Conservation (phyloP, 2,113 vertebrate species). For the Etheostoma spectabile region DNA sequence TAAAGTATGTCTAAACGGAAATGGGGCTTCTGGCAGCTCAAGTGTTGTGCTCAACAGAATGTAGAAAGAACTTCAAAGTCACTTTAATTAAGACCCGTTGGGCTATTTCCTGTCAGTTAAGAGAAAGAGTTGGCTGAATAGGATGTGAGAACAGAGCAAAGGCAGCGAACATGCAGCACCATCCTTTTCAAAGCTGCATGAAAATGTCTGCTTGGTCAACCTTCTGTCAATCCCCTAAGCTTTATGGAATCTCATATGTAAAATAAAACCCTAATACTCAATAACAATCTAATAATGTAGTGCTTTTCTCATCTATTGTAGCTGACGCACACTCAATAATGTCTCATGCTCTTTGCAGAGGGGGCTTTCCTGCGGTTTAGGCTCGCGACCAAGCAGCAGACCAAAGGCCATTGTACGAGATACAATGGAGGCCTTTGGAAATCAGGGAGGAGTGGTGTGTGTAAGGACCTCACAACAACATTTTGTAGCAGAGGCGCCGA, state of each 20-base stretch:
- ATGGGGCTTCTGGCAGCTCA: not conserved
- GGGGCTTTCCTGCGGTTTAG: conserved; percentile 70
- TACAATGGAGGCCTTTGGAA: conserved; percentile 75
- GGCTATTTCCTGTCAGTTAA: conserved; percentile 50
- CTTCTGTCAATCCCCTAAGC: conserved; percentile 27
- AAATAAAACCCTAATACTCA: conserved; percentile 44
- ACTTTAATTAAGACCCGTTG: conserved; percentile 61
- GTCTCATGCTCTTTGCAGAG: conserved; percentile 38
- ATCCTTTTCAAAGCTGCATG: conserved; percentile 35
- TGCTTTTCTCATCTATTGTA: conserved; percentile 45
- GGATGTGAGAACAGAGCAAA: conserved; percentile 37
- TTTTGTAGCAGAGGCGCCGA: conserved; percentile 53
- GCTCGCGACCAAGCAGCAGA: conserved; percentile 22
- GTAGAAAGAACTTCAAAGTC: conserved; percentile 31
- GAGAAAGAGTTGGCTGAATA: conserved; percentile 24
- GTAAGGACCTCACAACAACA: conserved; percentile 62
- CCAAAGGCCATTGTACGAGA: conserved; percentile 74
- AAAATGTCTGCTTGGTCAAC: conserved; percentile 24
- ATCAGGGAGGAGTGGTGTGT: conserved; percentile 63
- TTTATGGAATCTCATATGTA: conserved; percentile 38
- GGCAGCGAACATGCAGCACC: conserved; percentile 18
- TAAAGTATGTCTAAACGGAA: conserved; percentile 46
- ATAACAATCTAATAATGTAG: conserved; percentile 57
- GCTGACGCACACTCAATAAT: conserved; percentile 60
- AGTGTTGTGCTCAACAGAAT: conserved; percentile 21